A percentile compares a stretch with the other conserved stretches of the same genome.
Conservation (phyloP, 2,888 invertebrate species). For the Acleris emargana region DNA sequence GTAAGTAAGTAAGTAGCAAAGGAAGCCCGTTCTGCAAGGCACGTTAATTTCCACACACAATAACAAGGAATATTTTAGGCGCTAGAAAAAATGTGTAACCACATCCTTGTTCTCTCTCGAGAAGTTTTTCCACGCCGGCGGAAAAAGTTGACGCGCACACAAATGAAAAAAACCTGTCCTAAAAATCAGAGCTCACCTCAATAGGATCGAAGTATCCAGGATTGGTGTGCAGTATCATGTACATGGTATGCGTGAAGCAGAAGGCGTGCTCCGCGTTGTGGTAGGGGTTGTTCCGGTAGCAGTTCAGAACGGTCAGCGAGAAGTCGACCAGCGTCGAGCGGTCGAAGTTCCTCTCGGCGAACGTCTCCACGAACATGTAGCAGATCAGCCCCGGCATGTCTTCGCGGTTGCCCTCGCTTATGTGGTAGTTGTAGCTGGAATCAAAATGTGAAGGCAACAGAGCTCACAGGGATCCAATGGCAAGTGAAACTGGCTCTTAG, state of each 20-base stretch:
- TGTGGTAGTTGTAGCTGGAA: slow-evolving; percentile 82
- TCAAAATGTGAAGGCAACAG: too few relatives aligned
- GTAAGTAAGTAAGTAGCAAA: too few relatives aligned
- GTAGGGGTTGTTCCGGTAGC: slow-evolving; percentile 83
- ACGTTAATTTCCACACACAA: too few relatives aligned
- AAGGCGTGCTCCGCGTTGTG: slow-evolving; percentile 87
- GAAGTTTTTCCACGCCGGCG: too few relatives aligned
- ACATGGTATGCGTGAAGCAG: slow-evolving; percentile 85
- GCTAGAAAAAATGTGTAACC: too few relatives aligned
- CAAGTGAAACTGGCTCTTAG: too few relatives aligned
- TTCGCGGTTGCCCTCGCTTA: slow-evolving; percentile 72
- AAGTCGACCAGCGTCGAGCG: slow-evolving; percentile 69
- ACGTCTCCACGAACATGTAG: slow-evolving; percentile 78
- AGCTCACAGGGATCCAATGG: too few relatives aligned
- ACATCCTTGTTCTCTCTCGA: too few relatives aligned
- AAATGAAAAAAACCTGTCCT: too few relatives aligned
- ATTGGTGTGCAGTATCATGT: slow-evolving; percentile 78
- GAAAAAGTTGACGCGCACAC: too few relatives aligned
- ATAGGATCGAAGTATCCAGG: slow-evolving; percentile 68
- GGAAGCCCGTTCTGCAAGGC: too few relatives aligned
- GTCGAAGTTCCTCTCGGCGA: slow-evolving; percentile 70
- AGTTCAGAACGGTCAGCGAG: slow-evolving; percentile 70
- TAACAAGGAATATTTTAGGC: too few relatives aligned
- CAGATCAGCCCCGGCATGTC: slow-evolving; percentile 80
- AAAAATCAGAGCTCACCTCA: slow-evolving; percentile 62